Evolutionary conservation across 2,797 vertebrate genomes (phyloP), one percentile per base, ranked within the genome.

Genomic region (Scarus forsteni): DNA sequence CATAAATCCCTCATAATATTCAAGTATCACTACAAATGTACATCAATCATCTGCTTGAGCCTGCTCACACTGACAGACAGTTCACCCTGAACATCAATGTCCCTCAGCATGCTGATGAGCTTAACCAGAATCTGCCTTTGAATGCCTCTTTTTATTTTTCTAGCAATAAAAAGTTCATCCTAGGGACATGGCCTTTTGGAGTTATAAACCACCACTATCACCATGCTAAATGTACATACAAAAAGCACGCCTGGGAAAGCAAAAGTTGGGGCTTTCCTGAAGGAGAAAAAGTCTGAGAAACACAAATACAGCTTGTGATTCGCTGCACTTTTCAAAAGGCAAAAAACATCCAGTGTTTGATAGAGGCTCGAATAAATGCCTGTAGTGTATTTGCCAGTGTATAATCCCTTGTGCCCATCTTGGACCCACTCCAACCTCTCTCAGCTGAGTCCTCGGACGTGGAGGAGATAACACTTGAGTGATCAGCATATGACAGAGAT

Each of bases 391-490:
- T 79, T 62, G 56, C 45, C 38, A n/a, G n/a, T 81, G 70, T 79
- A 60, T 62, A 72, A 76, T 81, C 68, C 81, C 86, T 87, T 91
- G 87, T 89, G 86, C 74, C 81, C 63, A 53, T 83, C 43, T 78
- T 92, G 90, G 89, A 79, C 7, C 8, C 13, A 7, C 0, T 87
- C 83, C 90, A 91, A 66, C 62, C 72, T 38, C 72, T 68, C 87
- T 92, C 90, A 92, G 87, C 88, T 90, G 88, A 90, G 87, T 68
- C 81, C 80, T 81, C 15, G 39, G 56, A 80, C 61, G 62, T 59
- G 71, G 63, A 80, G 60, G 56, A 80, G 63, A 88, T 85, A 88
- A 89, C 84, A 60, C 64, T 48, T 75, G 73, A 83, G 78, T 86
- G 86, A 92, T 90, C 68, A 58, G 69, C 50, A 60, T 50, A 76